These are phyloP conservation scores for Microcaecilia unicolor DNA, from an alignment of 2,797 vertebrate species.

Conservation along the genomic window DNA sequence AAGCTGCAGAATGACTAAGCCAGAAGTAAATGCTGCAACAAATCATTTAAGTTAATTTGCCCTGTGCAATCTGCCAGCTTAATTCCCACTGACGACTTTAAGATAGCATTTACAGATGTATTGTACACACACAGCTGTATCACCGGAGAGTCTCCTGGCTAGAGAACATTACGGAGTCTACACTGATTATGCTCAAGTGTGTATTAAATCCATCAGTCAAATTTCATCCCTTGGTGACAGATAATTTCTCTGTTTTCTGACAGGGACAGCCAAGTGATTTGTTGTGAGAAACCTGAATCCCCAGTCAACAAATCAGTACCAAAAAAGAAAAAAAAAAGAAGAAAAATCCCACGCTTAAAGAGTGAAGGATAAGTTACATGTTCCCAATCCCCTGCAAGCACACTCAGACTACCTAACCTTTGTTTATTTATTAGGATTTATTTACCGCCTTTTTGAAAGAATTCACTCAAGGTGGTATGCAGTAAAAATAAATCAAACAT, in stretches of 20 bases:
- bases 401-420: no score
- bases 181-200: slow-evolving; percentile 14
- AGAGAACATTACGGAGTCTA: slow-evolving; percentile 9
- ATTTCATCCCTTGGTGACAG: slow-evolving; percentile 16
- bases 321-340: no score
- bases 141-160: slow-evolving; percentile 25
- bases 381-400: no score
- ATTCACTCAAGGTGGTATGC: no score
- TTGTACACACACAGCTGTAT: slow-evolving; percentile 8
- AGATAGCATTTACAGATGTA: slow-evolving; percentile 27
- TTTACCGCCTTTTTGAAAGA: no score
- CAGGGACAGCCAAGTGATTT: slow-evolving; percentile 15
- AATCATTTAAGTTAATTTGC: slow-evolving; percentile 12
- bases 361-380: no score
- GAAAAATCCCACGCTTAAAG: no score
- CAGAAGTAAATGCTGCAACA: slow-evolving; percentile 4
- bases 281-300: slow-evolving; percentile 17
- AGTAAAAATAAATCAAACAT: no score
- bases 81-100: slow-evolving; percentile 22
- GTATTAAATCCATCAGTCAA: slow-evolving; percentile 21
- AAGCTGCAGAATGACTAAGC: no score
- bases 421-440: no score
- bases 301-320: slow-evolving; percentile 7
- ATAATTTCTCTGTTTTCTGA: slow-evolving; percentile 4
- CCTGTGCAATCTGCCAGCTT: slow-evolving; percentile 24